Base-by-base conservation (phyloP, 2,888 invertebrate genomes). In the Ichneumon xanthorius region DNA sequence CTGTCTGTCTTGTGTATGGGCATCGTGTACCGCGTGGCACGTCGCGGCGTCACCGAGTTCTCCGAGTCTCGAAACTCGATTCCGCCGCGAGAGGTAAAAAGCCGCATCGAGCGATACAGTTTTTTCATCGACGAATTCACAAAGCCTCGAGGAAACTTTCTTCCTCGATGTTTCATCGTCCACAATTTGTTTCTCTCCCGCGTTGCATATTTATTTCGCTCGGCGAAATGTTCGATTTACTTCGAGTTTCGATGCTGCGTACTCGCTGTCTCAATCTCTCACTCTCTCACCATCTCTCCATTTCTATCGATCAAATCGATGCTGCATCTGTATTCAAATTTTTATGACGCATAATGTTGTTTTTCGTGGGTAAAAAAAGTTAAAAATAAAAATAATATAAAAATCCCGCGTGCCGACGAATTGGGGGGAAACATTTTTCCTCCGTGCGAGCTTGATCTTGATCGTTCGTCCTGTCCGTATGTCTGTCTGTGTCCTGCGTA, bases 211-310 rank as follows among this genome's bases (percentile, higher is more conserved):
- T 26, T 26, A 14, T 58, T 22, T 4, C 26, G 58, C 26, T 11
- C 26, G 9, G 26, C 26, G 14, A 63, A 63, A 61, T 7, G n/a
- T 26, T 16, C 26, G 30, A 48, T 55, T 33, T 70, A 81, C 3
- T 4, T 55, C 50, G 58, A 48, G 22, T 67, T 65, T 72, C 77
- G 48, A 72, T 58, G 45, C 45, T 65, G 16, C 76, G 65, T 77
- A 94, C 93, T 80, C 68, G 73, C 81, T 84, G 22, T 76, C 68
- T 76, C 53, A 48, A 11, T 45, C 53, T 58, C 30, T 94, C 93
- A 92, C 94, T 94, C 94, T 90, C 93, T 94, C 94, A 73, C 58
- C 93, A 92, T 94, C 94, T 16, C 40, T 63, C 22, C 40, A 11
- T 73, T 40, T 55, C 22, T 73, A 40, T 55, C 45, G 11, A 26